phyloP scores from a whole-genome alignment of 2,888 invertebrate species.

The Synergus japonicus region DNA sequence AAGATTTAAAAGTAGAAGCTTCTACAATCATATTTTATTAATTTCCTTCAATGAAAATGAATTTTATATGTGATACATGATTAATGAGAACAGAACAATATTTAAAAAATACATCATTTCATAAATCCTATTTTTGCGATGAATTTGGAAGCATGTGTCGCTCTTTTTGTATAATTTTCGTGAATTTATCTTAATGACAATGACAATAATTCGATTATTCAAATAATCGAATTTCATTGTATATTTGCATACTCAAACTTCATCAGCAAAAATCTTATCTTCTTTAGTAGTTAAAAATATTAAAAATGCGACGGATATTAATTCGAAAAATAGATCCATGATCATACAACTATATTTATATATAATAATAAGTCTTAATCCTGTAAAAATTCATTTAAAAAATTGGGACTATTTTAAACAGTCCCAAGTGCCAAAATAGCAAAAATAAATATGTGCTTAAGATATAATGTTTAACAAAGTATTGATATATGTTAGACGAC shows the following conservation, averaged over 20 bases:
- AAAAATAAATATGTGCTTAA: constrained; percentile 29
- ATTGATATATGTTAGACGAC: neutral
- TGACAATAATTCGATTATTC: no score
- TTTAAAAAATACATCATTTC: neutral
- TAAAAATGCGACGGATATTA: neutral
- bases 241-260: no score
- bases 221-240: no score
- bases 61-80: neutral
- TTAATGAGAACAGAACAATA: neutral
- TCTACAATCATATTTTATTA: neutral
- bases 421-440: neutral
- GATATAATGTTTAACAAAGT: neutral
- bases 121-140: neutral
- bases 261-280: neutral
- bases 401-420: neutral
- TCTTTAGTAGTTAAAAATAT: neutral
- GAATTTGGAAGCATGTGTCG: neutral
- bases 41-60: neutral
- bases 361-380: neutral
- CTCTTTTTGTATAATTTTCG: neutral
- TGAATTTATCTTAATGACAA: no score
- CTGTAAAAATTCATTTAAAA: neutral
- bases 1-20: no score
- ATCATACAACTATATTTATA: neutral
- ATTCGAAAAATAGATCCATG: neutral